Evolutionary conservation across 2,797 vertebrate genomes (phyloP).

Genomic region (Cossypha niveicapilla): DNA sequence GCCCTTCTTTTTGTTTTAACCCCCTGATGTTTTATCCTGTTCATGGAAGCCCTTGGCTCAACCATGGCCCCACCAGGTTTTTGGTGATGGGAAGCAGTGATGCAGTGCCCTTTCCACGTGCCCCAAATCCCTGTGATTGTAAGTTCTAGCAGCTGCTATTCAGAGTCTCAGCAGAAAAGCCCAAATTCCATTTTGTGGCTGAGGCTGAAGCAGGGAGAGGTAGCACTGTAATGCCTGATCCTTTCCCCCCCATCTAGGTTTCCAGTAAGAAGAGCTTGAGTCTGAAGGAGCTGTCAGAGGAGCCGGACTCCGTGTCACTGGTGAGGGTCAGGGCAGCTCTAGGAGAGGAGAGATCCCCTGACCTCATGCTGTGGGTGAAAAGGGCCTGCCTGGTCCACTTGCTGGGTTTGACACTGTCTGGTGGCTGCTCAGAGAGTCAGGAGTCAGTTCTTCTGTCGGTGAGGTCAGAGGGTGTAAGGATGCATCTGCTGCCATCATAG

Average conservation of each 20-base stretch:
- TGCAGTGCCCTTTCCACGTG: not conserved
- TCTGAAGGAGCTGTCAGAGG: conserved; percentile 86
- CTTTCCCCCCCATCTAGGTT: conserved; percentile 38
- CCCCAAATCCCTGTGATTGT: rapidly evolving
- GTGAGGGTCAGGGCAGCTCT: conserved; percentile 68
- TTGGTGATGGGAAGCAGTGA: not conserved
- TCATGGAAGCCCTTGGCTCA: rapidly evolving
- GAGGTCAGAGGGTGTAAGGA: not conserved
- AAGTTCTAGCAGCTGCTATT: not conserved
- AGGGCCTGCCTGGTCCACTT: rapidly evolving
- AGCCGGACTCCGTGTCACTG: conserved; percentile 81
- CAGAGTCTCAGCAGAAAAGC: not conserved
- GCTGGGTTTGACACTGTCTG: not conserved
- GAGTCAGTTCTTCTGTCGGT: rapidly evolving
- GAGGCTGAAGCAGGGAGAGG: not conserved
- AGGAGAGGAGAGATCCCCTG: not conserved
- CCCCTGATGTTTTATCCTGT: not conserved
- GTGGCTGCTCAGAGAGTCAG: rapidly evolving
- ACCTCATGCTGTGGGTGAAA: not conserved
- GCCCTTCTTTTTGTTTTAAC: rapidly evolving
- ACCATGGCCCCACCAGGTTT: rapidly evolving
- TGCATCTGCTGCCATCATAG: rapidly evolving
- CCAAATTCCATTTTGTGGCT: not conserved
- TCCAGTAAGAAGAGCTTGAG: conserved; percentile 90
- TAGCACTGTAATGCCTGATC: rapidly evolving